These are phyloP conservation scores for Margarornis squamiger DNA, from an alignment of 2,797 vertebrate species.

Conservation along the genomic window DNA sequence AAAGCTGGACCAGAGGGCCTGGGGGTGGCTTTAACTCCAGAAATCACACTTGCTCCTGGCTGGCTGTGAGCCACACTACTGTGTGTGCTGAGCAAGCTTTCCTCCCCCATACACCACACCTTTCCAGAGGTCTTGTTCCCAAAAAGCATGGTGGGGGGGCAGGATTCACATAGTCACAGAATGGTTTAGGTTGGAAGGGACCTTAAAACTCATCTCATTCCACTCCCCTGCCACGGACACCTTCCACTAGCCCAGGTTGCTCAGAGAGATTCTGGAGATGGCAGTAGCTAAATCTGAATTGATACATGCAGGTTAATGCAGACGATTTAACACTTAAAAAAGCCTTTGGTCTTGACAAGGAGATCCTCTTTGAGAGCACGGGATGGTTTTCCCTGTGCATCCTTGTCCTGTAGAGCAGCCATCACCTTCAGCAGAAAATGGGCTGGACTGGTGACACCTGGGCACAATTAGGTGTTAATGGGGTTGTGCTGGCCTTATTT, in stretches of 20 bases:
- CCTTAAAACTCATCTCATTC: background rate
- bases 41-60: rapidly evolving
- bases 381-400: background rate
- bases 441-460: background rate
- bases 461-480: background rate
- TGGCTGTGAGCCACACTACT: rapidly evolving
- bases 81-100: background rate
- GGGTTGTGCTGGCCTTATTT: background rate
- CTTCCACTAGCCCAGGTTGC: background rate
- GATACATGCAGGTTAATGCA: rapidly evolving
- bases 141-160: rapidly evolving
- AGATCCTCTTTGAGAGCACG: background rate
- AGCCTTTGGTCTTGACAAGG: background rate
- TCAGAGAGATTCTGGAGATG: background rate
- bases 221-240: background rate
- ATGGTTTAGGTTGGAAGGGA: background rate
- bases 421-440: background rate
- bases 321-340: background rate
- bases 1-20: background rate
- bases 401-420: background rate
- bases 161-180: background rate
- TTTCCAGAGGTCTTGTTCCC: background rate
- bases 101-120: rapidly evolving
- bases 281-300: background rate
- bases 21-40: background rate